Evolutionary conservation across 1,140 invertebrate genomes (phyloP).

Genomic region (Drepana arcuata): DNA sequence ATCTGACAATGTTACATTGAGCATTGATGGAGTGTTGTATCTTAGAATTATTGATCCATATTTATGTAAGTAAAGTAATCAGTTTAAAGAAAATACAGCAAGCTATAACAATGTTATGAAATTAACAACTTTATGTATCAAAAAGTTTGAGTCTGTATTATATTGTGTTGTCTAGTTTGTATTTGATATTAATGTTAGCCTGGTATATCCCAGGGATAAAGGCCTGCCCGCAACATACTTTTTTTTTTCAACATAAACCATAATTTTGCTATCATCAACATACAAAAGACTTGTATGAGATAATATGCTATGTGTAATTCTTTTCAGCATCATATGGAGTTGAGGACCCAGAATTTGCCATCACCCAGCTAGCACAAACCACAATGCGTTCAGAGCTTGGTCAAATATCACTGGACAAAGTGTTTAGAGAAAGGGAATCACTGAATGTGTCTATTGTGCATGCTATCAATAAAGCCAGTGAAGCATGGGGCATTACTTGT

Average conservation of each 20-base stretch:
- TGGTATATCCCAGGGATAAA: too few species aligned
- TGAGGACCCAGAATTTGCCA: conserved; percentile 99
- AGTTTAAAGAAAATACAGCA: too few species aligned
- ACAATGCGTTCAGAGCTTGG: conserved; percentile 99
- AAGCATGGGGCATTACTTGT: conserved; percentile 98
- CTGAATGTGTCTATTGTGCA: conserved; percentile 97
- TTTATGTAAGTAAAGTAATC: conserved; percentile 75
- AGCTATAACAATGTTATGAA: too few species aligned
- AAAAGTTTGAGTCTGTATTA: too few species aligned
- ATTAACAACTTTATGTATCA: too few species aligned
- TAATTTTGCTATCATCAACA: too few species aligned
- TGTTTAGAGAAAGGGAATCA: conserved; percentile 96
- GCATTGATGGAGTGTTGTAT: conserved; percentile 98
- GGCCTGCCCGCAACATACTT: too few species aligned
- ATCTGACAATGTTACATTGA: conserved; percentile 96
- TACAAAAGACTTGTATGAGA: too few species aligned
- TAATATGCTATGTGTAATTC: too few species aligned
- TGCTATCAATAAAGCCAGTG: conserved; percentile 97
- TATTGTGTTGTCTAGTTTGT: too few species aligned
- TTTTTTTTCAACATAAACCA: too few species aligned
- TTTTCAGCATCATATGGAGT: conserved; percentile 95
- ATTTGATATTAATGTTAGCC: too few species aligned
- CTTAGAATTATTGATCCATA: conserved; percentile 95
- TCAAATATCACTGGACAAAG: conserved; percentile 97
- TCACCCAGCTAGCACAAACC: conserved; percentile 98